These are phyloP conservation scores for Ophioderma brevispina DNA, from an alignment of 35 echinoderm and acorn worm species.

Conservation along the genomic window DNA sequence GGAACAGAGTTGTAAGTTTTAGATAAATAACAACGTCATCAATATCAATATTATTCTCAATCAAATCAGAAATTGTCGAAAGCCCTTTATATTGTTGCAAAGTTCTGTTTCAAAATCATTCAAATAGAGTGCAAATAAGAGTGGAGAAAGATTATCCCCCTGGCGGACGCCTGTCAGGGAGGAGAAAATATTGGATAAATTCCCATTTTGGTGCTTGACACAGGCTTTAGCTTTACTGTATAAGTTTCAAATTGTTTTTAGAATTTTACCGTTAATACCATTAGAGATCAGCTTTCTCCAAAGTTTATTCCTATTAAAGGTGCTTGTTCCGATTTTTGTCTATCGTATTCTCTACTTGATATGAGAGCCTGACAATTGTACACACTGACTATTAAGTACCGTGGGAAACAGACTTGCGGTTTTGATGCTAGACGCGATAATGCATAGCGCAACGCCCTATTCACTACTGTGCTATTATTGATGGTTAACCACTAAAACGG, in stretches of 20 bases:
- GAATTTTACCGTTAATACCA: conserved; percentile 6
- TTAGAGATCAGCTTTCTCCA: background rate
- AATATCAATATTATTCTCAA: conserved; percentile 9
- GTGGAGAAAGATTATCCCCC: no score
- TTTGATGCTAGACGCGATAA: no score
- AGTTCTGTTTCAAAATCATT: conserved; percentile 28
- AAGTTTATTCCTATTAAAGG: conserved; percentile 21
- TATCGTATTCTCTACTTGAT: no score
- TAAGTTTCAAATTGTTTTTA: background rate
- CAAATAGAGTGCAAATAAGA: conserved; percentile 8
- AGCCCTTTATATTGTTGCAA: background rate
- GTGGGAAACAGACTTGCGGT: no score
- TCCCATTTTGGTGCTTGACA: background rate
- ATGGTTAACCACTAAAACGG: no score
- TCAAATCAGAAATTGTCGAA: conserved; percentile 1
- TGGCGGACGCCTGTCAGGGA: background rate
- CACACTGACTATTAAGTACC: no score
- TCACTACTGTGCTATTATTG: no score
- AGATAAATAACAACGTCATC: conserved; percentile 19
- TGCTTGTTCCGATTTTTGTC: no score
- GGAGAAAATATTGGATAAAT: conserved; percentile 16
- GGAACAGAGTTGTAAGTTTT: background rate
- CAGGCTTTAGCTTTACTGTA: background rate
- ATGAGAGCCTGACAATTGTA: no score
- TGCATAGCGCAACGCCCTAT: no score